Conservation (phyloP, 1,140 invertebrate species). For the Kradibia gibbosae region DNA sequence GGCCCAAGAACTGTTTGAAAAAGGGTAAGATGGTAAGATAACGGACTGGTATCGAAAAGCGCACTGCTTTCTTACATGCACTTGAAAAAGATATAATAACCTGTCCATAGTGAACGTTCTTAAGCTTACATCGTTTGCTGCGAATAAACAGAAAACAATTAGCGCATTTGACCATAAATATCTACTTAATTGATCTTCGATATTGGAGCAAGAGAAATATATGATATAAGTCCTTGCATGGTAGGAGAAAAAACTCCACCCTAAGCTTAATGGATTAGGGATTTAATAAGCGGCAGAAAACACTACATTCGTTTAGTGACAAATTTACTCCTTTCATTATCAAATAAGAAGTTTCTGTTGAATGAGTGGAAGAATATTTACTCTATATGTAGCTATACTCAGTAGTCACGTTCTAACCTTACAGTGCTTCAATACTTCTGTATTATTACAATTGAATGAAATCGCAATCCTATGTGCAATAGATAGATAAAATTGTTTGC, state of each 20-base stretch:
- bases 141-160: conserved; percentile 51
- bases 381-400: background rate
- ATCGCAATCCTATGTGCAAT: too few relatives aligned
- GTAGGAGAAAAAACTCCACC: conserved; percentile 23
- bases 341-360: conserved; percentile 65
- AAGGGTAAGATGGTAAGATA: too few relatives aligned
- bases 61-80: background rate
- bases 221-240: background rate
- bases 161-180: conserved; percentile 59
- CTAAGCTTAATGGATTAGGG: too few relatives aligned
- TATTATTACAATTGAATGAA: background rate
- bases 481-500: too few relatives aligned
- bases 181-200: conserved; percentile 56
- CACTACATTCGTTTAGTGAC: conserved; percentile 57
- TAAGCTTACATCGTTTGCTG: conserved; percentile 36
- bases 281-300: too few relatives aligned
- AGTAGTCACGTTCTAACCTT: conserved; percentile 62
- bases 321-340: conserved; percentile 64
- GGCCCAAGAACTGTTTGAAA: too few relatives aligned
- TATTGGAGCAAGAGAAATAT: conserved; percentile 32
- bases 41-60: too few relatives aligned
- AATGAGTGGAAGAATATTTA: background rate
- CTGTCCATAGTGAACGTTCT: background rate
- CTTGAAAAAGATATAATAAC: background rate
- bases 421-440: conserved; percentile 33